Base-by-base conservation (phyloP, 2,113 vertebrate genomes). In the Gallinago media region DNA sequence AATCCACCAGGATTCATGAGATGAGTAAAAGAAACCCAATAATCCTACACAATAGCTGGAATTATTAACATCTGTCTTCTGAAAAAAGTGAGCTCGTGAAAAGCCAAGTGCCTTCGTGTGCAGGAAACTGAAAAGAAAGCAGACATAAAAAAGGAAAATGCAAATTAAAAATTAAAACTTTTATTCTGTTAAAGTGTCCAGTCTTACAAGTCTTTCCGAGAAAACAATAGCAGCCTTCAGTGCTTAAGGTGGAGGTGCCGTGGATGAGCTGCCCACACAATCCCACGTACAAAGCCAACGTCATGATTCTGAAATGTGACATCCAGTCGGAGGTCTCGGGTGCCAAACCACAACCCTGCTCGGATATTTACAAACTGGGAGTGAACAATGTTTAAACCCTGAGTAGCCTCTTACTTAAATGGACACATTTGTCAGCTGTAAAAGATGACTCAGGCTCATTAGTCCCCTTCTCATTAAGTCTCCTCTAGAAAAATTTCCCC, bases 141-240 rank as follows among this genome's bases (percentile, higher is more conserved):
- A 95, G 70, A 61, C 83, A 75, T 15, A 36, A 71, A 54, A 72
- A 72, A 88, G 55, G 73, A 84, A 86, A 94, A 88, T 17, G 67
- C 34, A 88, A 95, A 86, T 95, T 27, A 89, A 88, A 96, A 95
- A 81, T 78, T 56, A 32, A 22, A 74, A 67, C 22, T 89, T 97
- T 96, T 95, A 96, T 96, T 97, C 86, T 61, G 52, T 85, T 89
- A 9, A 89, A 95, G 94, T 91, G 94, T 91, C 88, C 85, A 81
- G 79, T 88, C n/a, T 19, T 92, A 96, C 95, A 96, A 77, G 62
- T 87, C 83, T 81, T 47, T 68, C 88, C 61, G 70, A 94, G 88
- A 67, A 44, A 67, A 84, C 76, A 86, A n/a, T 20, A 87, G 80
- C 95, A 96, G 92, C 89, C 78, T 62, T 74, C 85, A 59, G 78